These are phyloP conservation scores for Phoeniculus purpureus DNA, from an alignment of 2,797 vertebrate species.

Conservation along the genomic window DNA sequence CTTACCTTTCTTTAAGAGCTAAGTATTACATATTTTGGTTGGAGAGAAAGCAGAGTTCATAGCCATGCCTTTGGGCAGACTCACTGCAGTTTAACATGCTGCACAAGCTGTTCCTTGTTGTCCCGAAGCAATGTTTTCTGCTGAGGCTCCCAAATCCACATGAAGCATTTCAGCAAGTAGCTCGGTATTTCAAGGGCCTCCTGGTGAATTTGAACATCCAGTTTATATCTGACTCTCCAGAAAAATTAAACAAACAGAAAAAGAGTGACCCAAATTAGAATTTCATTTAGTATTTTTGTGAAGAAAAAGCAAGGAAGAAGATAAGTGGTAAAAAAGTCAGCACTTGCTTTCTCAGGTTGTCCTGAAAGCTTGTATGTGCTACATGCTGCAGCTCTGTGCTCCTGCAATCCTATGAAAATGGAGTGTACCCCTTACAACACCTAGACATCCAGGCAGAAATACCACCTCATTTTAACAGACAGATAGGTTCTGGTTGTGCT, in stretches of 20 bases:
- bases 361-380: background rate
- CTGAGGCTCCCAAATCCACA: background rate
- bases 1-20: background rate
- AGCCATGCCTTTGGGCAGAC: constrained; percentile 5
- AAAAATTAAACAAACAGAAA: background rate
- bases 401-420: background rate
- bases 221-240: background rate
- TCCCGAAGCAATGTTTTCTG: constrained; percentile 1
- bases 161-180: constrained; percentile 2
- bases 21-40: background rate
- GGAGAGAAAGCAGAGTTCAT: background rate
- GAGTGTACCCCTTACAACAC: background rate
- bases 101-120: constrained; percentile 3
- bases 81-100: background rate
- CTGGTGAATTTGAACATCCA: background rate
- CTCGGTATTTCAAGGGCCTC: background rate
- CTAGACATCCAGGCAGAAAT: background rate
- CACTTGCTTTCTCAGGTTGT: background rate
- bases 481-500: constrained; percentile 1
- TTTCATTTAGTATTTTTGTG: background rate
- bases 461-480: background rate
- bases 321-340: background rate
- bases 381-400: background rate
- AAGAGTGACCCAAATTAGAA: rapidly evolving
- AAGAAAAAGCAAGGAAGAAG: background rate